Percentiles rank a stretch among this genome's conserved stretches.
These are phyloP conservation scores for Babylonia areolata DNA, from an alignment of 1,140 invertebrate genomes.

Conservation along the genomic window DNA sequence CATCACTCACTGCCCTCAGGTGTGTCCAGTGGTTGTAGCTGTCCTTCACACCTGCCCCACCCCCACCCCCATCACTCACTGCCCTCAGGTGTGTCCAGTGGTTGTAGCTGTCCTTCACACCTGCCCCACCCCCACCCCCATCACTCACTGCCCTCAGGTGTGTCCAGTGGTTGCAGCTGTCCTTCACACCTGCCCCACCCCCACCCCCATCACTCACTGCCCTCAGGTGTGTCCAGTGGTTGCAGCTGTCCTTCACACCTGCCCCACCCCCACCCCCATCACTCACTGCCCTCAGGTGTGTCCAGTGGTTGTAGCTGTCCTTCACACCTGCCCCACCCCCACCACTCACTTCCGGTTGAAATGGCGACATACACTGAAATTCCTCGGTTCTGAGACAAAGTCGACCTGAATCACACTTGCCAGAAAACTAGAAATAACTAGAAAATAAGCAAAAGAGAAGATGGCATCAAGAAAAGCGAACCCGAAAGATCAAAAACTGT, in stretches of 20 bases:
- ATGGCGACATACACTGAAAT: too few relatives aligned
- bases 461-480: too few relatives aligned
- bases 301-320: conserved; percentile 20
- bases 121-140: too few relatives aligned
- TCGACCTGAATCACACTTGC: too few relatives aligned
- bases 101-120: neutral
- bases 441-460: too few relatives aligned
- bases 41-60: neutral
- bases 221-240: conserved; percentile 8
- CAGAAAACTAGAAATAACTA: too few relatives aligned
- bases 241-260: neutral
- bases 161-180: conserved; percentile 14
- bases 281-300: neutral
- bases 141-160: neutral
- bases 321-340: neutral
- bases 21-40: conserved; percentile 17
- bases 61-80: too few relatives aligned
- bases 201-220: neutral
- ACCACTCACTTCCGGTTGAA: too few relatives aligned
- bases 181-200: neutral
- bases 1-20: neutral
- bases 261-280: too few relatives aligned
- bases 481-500: too few relatives aligned
- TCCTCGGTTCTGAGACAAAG: too few relatives aligned
- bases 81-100: conserved; percentile 8